A percentile compares a stretch with the other conserved stretches of the same genome.
Conservation (phyloP, 2,113 vertebrate species). For the Chionodraco myersi region DNA sequence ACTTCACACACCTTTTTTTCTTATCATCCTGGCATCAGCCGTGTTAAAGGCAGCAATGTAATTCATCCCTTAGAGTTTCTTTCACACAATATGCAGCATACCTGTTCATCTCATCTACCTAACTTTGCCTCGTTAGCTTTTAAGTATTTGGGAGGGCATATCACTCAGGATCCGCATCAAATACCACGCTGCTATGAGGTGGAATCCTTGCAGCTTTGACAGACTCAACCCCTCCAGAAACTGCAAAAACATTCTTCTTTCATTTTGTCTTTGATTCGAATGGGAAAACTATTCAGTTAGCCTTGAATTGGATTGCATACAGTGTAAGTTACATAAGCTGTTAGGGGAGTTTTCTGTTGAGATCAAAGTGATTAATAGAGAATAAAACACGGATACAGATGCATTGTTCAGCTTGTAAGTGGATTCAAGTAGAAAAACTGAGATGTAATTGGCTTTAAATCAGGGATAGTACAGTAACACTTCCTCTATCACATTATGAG, state of each 20-base stretch:
- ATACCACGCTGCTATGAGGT: background rate
- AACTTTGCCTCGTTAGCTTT: constrained; percentile 18
- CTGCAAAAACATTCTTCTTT: constrained; percentile 9
- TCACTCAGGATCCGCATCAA: constrained; percentile 15
- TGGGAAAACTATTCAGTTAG: constrained; percentile 1
- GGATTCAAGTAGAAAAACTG: background rate
- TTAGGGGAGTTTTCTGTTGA: background rate
- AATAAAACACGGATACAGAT: background rate
- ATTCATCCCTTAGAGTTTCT: background rate
- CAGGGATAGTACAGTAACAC: background rate
- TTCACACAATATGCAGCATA: background rate
- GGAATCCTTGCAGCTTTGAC: constrained; percentile 11
- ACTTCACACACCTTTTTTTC: background rate
- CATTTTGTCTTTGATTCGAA: background rate
- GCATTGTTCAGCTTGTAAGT: background rate
- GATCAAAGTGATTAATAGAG: background rate
- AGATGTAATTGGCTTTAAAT: background rate
- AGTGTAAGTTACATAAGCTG: background rate
- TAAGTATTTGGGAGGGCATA: constrained; percentile 22
- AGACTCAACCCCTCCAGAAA: constrained; percentile 15
- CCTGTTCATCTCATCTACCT: constrained; percentile 13
- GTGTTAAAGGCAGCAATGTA: background rate
- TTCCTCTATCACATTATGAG: background rate
- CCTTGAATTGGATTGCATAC: constrained; percentile 9
- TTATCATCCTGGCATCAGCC: background rate